Percentiles rank a stretch among this genome's conserved stretches.
These are phyloP conservation scores for Microcebus murinus DNA, from an alignment of 2,113 vertebrate species.

Conservation along the genomic window DNA sequence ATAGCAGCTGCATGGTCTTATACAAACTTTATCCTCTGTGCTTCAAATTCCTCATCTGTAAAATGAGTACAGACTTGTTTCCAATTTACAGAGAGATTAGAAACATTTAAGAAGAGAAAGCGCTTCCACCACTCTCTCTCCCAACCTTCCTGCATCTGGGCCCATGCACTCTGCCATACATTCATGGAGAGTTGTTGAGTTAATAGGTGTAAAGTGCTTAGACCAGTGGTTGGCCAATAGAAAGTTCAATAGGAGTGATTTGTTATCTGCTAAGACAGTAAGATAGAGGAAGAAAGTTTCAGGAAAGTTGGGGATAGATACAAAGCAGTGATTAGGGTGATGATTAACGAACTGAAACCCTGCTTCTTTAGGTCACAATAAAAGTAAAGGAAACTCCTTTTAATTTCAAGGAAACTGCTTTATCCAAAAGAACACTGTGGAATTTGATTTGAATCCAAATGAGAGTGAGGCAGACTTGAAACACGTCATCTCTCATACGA, in stretches of 20 bases:
- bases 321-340: background rate
- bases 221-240: background rate
- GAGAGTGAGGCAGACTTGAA: slow-evolving; percentile 42
- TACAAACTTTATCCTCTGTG: background rate
- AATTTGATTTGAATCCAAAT: slow-evolving; percentile 9
- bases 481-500: background rate
- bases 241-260: background rate
- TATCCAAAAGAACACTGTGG: background rate
- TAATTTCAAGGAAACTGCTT: slow-evolving; percentile 11
- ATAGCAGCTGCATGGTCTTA: background rate
- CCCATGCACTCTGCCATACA: background rate
- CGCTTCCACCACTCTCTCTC: background rate
- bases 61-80: background rate
- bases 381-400: background rate
- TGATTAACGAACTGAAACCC: background rate
- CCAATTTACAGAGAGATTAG: background rate
- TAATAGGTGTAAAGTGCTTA: background rate
- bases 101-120: background rate
- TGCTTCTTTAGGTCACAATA: background rate
- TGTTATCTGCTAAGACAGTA: background rate
- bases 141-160: background rate
- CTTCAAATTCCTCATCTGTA: background rate
- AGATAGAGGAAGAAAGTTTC: background rate
- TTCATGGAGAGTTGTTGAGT: background rate
- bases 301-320: background rate